phyloP scores from a whole-genome alignment of 2,113 vertebrate genomes.

The Scophthalmus maximus region DNA sequence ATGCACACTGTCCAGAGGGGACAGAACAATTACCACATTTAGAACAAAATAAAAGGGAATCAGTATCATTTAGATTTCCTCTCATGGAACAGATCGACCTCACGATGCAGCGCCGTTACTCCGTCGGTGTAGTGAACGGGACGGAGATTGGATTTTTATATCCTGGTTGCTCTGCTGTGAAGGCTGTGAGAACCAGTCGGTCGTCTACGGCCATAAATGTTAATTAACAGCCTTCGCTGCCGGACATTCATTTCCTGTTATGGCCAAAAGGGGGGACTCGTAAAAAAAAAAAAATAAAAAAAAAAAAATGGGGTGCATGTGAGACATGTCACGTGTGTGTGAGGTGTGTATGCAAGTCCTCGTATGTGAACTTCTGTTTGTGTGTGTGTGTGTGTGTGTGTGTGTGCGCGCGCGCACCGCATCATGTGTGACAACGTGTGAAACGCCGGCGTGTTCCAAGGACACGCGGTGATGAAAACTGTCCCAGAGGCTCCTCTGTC shows the following conservation, averaged over 20 bases:
- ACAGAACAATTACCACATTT: conserved; percentile 20
- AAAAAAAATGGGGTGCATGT: conserved; percentile 4
- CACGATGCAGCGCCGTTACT: conserved; percentile 57
- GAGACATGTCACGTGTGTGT: conserved; percentile 3
- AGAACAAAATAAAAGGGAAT: conserved; percentile 17
- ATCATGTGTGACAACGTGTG: conserved; percentile 52
- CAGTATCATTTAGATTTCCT: conserved; percentile 31
- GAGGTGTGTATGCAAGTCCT: not conserved
- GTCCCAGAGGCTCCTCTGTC: conserved; percentile 69
- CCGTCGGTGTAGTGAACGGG: conserved; percentile 53
- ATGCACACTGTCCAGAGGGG: not conserved
- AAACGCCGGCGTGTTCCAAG: conserved; percentile 57
- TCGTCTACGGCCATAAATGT: conserved; percentile 73
- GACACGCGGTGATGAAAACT: conserved; percentile 58
- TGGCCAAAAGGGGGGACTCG: conserved; percentile 57
- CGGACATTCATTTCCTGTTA: conserved; percentile 75
- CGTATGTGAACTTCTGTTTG: not conserved
- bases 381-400: too few species aligned
- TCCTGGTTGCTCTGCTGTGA: conserved; percentile 54
- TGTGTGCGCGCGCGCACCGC: too few species aligned
- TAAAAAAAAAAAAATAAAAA: too few species aligned
- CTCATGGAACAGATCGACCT: conserved; percentile 66
- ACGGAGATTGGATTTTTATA: conserved; percentile 70
- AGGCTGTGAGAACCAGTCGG: conserved; percentile 57
- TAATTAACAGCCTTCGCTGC: conserved; percentile 73